Percentiles rank a stretch among this genome's conserved stretches.
Evolutionary conservation across 2,797 vertebrate species (phyloP).

Genomic region (Triplophysa bombifrons): DNA sequence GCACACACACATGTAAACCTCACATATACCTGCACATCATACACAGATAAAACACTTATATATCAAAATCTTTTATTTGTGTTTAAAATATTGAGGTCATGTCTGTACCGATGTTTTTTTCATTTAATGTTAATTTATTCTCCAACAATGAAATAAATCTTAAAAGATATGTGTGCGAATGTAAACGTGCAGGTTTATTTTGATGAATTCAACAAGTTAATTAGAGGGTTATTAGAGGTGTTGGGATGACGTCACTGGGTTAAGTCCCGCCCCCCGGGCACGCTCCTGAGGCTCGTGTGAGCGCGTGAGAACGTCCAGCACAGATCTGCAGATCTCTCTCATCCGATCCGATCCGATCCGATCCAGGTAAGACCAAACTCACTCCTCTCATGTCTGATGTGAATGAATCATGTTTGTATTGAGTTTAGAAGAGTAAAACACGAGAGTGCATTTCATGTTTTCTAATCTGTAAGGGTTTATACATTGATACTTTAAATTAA

Average conservation of each 20-base stretch:
- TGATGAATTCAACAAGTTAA: neutral
- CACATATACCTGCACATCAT: too few relatives aligned
- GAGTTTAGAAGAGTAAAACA: too few relatives aligned
- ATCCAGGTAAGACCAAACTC: slow-evolving; percentile 1
- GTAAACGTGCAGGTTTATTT: too few relatives aligned
- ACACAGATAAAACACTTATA: too few relatives aligned
- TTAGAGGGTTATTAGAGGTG: neutral
- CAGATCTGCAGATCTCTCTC: neutral
- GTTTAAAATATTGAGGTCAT: too few relatives aligned
- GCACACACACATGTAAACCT: neutral
- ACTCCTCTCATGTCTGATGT: neutral
- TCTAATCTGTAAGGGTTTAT: too few relatives aligned
- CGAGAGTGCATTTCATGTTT: neutral
- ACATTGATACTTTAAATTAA: too few relatives aligned
- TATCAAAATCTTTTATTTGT: too few relatives aligned
- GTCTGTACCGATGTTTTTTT: neutral
- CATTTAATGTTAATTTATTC: neutral
- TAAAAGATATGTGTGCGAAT: too few relatives aligned
- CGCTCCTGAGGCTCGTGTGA: neutral
- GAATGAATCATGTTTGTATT: neutral
- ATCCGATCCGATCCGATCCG: neutral
- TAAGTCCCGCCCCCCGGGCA: neutral
- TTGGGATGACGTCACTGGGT: neutral
- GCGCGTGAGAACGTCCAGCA: neutral
- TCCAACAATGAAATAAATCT: too few relatives aligned